Evolutionary conservation across 2,113 vertebrate species (phyloP), one percentile per base, ranked within the genome.

Genomic region (Amia ocellicauda): DNA sequence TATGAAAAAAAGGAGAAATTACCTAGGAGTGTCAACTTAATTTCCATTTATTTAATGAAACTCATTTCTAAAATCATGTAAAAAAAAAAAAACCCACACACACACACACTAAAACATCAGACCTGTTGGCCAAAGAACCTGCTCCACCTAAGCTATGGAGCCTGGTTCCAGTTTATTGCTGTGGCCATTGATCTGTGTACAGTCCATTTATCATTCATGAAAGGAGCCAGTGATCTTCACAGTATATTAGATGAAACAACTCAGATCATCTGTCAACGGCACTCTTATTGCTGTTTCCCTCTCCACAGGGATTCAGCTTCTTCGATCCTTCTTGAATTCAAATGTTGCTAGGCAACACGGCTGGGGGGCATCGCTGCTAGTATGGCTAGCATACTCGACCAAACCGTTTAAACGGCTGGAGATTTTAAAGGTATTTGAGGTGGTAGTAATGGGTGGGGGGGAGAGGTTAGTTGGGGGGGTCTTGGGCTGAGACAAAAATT

Each of bases 171-270:
- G 83, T 84, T 90, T 91, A 87, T 86, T 88, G 83, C 82, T 82
- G 86, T 82, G 83, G 77, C 81, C 89, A 93, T 92, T 92, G 91
- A 93, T 93, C 90, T 93, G 90, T 90, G 86, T 90, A 86, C 85
- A 88, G 90, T 89, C 86, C 89, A 91, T 93, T 93, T 91, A 92
- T 93, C 92, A 93, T 93, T 92, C 91, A 92, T 91, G 87, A 91
- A 92, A 91, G 89, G 88, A 92, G 89, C 86, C 88, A 87, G 90
- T 91, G 91, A 93, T 93, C 90, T 91, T 94, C 92, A 91, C 91
- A 93, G 90, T 93, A 85, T 92, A 93, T 93, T 91, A 93, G 89
- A 92, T 92, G 90, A 91, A 94, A 93, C 90, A 92, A 91, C 89
- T 90, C 86, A 88, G 88, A 92, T 93, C 89, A 92, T 93, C 91